Percentiles rank a stretch among this genome's conserved stretches.
Conservation (phyloP, 2,113 vertebrate genomes). For the Poecile atricapillus region DNA sequence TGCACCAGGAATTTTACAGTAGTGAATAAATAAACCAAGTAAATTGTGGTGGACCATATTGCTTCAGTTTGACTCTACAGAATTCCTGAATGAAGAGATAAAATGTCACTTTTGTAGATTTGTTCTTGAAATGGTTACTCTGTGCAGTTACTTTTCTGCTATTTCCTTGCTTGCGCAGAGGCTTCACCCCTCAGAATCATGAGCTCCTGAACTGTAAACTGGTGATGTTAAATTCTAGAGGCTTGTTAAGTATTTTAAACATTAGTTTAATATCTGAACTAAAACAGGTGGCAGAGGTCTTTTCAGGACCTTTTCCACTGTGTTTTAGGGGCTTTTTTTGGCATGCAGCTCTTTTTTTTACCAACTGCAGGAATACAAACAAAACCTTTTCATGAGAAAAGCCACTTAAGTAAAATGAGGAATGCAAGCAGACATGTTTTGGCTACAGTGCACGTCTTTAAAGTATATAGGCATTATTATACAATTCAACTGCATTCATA, state of each 20-base stretch:
- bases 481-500: slow-evolving; percentile 4
- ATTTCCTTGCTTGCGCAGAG: not conserved
- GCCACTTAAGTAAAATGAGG: slow-evolving; percentile 67
- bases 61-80: not conserved
- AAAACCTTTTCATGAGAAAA: slow-evolving; percentile 68
- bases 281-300: slow-evolving; percentile 6
- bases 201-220: not conserved
- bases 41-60: not conserved
- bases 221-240: slow-evolving; percentile 19
- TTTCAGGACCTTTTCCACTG: slow-evolving; percentile 22
- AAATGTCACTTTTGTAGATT: not conserved
- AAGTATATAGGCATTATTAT: slow-evolving; percentile 56
- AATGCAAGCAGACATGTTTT: slow-evolving; percentile 69
- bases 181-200: not conserved
- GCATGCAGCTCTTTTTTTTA: slow-evolving; percentile 18
- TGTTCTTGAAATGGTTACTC: not conserved
- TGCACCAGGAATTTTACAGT: slow-evolving; percentile 4
- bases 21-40: slow-evolving; percentile 14
- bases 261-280: slow-evolving; percentile 32
- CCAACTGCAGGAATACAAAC: slow-evolving; percentile 62
- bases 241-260: slow-evolving; percentile 24
- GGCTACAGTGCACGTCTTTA: slow-evolving; percentile 50
- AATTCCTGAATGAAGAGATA: not conserved
- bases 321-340: not conserved
- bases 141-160: not conserved